Base-by-base conservation (phyloP, 2,797 vertebrate genomes). In the Myotis findleyi region DNA sequence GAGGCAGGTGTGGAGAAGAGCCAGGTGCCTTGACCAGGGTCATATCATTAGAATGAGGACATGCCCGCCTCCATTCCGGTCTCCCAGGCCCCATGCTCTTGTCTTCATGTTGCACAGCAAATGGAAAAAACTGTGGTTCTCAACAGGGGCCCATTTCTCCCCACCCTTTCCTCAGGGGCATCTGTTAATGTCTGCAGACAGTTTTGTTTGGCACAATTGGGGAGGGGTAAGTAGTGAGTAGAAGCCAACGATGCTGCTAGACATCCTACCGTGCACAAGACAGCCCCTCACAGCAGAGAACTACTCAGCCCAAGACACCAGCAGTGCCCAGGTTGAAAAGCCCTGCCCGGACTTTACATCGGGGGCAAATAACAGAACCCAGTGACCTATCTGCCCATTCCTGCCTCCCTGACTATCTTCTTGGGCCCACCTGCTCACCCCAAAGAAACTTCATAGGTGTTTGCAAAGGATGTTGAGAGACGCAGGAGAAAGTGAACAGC, bases 391-490 rank as follows among this genome's bases (percentile, higher is more conserved):
- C 3, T 13, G 6, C 59, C 80, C 13, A 25, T 12, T 30, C 25
- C 16, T 57, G 2, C 21, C 62, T 76, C 30, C 27, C n/a, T 18
- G 33, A 20, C 49, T 30, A 3, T 55, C 25, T 6, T 59, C 7
- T 5, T 1, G 30, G 27, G 10, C 9, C 33, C 41, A 14, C 38
- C n/a, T 18, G 12, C 8, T 62, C 36, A 38, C 21, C 77, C 7
- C 36, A 55, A 18, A 86, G 85, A 93, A 64, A 73, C 8, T 12
- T 79, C 51, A 6, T 0, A 90, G 84, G 59, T 8, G 5, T 64
- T 41, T 55, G 80, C 94, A 93, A 93, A 96, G 83, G 90, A 95
- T 72, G 86, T 57, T 49, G 86, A 92, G 86, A 93, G 77, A 44
- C 76, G 77, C 49, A 2, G 21, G 76, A 75, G 71, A 77, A 94